Percentiles rank a stretch among this genome's conserved stretches.
Conservation (phyloP, 2,888 invertebrate species). For the Tryphoninae sp. region DNA sequence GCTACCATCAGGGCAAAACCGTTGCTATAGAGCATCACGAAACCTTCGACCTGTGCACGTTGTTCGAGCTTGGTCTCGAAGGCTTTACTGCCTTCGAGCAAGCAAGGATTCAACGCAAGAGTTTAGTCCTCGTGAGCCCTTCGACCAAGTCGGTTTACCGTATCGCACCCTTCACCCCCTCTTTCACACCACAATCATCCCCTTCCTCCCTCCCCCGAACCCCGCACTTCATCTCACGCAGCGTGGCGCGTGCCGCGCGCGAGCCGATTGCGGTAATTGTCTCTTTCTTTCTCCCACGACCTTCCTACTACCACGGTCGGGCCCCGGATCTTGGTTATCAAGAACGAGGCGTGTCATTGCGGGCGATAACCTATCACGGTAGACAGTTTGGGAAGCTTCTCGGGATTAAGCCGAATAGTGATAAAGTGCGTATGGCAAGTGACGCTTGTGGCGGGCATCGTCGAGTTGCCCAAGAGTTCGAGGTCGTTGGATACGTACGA, state of each 20-base stretch:
- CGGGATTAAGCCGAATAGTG: slow-evolving; percentile 36
- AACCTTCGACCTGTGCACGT: slow-evolving; percentile 63
- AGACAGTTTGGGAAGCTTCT: slow-evolving; percentile 28
- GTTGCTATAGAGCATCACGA: slow-evolving; percentile 65
- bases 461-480: slow-evolving; percentile 32
- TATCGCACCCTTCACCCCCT: slow-evolving; percentile 21
- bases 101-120: slow-evolving; percentile 54
- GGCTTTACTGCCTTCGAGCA: slow-evolving; percentile 52
- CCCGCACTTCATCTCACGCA: not conserved
- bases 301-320: not conserved
- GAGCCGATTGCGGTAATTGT: slow-evolving; percentile 29
- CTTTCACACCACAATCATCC: not conserved
- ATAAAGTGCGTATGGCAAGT: slow-evolving; percentile 60
- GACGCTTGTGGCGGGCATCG: slow-evolving; percentile 39
- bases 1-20: slow-evolving; percentile 45
- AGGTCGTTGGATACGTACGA: slow-evolving; percentile 54
- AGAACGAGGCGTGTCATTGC: not conserved
- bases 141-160: slow-evolving; percentile 59
- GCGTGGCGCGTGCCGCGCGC: slow-evolving; percentile 44
- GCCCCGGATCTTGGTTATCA: slow-evolving; percentile 41
- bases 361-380: slow-evolving; percentile 27
- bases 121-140: slow-evolving; percentile 63
- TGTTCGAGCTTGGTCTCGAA: slow-evolving; percentile 54
- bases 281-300: not conserved
- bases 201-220: not conserved